A percentile compares a stretch with the other conserved stretches of the same genome.
Evolutionary conservation across 2,797 vertebrate species (phyloP).

Genomic region (Sciurus vulgaris): DNA sequence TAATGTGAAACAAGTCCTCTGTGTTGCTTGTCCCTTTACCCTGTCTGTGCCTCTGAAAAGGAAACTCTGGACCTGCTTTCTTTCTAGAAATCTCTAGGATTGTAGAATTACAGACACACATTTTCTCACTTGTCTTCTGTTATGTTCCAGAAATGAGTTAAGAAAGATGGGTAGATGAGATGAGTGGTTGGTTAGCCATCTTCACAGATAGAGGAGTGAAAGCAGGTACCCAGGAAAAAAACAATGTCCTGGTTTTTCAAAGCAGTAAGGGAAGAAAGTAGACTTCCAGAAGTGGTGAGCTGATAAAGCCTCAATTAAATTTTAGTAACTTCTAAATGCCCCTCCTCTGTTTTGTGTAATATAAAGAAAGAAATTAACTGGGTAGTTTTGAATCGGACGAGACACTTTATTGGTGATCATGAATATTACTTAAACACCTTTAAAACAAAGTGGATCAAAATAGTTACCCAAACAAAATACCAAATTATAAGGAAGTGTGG

Average conservation of each 20-base stretch:
- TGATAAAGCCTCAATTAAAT: constrained; percentile 8
- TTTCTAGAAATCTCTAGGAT: not conserved
- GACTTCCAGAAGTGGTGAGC: not conserved
- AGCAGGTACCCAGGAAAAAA: not conserved
- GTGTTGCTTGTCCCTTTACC: not conserved
- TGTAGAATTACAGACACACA: not conserved
- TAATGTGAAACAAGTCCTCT: not conserved
- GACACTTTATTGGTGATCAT: not conserved
- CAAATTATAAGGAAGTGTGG: not conserved
- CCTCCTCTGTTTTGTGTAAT: not conserved
- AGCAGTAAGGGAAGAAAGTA: not conserved
- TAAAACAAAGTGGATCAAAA: constrained; percentile 44
- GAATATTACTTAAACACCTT: not conserved
- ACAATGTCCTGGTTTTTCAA: not conserved
- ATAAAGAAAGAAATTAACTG: not conserved
- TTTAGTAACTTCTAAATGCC: not conserved
- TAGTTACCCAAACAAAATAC: not conserved
- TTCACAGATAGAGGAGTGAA: not conserved
- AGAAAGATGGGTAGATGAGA: not conserved
- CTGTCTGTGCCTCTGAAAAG: not conserved
- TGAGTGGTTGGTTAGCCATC: not conserved
- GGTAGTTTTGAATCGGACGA: constrained; percentile 22
- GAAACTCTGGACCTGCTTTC: not conserved
- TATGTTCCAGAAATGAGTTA: not conserved
- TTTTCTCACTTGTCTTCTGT: not conserved